Evolutionary conservation across 2,888 invertebrate species (phyloP), one percentile per base, ranked within the genome.

Genomic region (Campopleginae sp.): DNA sequence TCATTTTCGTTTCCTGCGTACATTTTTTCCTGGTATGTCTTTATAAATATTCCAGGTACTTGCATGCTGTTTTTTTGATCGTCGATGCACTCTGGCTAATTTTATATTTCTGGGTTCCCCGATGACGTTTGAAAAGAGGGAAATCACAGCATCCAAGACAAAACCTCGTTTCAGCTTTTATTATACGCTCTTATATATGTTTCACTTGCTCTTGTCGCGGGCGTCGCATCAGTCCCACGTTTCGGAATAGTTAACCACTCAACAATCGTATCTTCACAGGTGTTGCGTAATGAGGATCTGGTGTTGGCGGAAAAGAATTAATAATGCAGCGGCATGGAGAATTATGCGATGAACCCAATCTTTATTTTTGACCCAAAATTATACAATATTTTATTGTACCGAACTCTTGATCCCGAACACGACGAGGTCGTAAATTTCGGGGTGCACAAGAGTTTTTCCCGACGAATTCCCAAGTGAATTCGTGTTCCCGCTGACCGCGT

Each of bases 51-150:
- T 27, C 1, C 27, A 14, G 23, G 14, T 2, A 12, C 58, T 58
- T 5, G 27, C 23, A 23, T 54, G 23, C 12, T 27, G 5, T 1
- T 27, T 58, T 58, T 58, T 58, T 33, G 44, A n/a, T 61, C 14
- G 23, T n/a, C 23, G 51, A 38, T 33, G 48, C 58, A 74, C 75
- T 70, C 27, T 10, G 27, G 68, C 66, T 66, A 77, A 84, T 84
- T n/a, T n/a, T 84, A 80, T 75, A 75, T 10, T 38, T 46, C 58
- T 75, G 38, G 33, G 23, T 78, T 46, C 51, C 33, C 42, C 68
- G 51, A 74, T 68, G 61, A 74, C 46, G 66, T 66, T 81, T 63
- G 46, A 63, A 68, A 1, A 27, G 61, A 58, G 38, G 44, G 12
- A 38, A 66, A 76, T 38, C 51, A 17, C 33, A 48, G n/a, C 5